Conservation (phyloP, 2,797 vertebrate genomes). For the Fringilla coelebs region DNA sequence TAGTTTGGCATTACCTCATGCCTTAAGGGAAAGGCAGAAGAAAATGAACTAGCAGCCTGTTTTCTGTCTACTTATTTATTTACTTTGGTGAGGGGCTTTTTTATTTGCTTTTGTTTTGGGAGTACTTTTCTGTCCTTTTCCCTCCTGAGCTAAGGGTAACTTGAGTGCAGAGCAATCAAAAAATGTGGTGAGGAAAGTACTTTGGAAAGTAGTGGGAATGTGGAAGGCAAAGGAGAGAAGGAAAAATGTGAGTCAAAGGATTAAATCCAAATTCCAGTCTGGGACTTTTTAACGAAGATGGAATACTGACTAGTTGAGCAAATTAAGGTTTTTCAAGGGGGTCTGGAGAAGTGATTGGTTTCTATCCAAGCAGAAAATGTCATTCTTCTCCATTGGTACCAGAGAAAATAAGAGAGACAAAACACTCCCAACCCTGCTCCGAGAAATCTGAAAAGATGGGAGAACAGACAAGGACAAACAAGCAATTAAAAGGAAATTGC, state of each 20-base stretch:
- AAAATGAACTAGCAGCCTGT: conserved; percentile 63
- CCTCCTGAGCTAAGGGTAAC: conserved; percentile 66
- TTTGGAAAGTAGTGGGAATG: conserved; percentile 4
- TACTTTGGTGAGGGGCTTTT: conserved; percentile 63
- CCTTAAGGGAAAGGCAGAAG: conserved; percentile 61
- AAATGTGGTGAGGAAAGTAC: conserved; percentile 2
- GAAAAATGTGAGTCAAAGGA: conserved; percentile 70
- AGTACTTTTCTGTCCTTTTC: neutral
- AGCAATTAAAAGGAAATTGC: conserved; percentile 32
- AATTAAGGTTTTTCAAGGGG: conserved; percentile 72
- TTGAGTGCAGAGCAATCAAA: conserved; percentile 56
- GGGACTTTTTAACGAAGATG: conserved; percentile 62
- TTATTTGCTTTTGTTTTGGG: conserved; percentile 12
- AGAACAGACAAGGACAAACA: conserved; percentile 45
- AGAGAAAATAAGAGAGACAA: conserved; percentile 55
- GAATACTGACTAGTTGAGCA: conserved; percentile 77
- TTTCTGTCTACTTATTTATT: conserved; percentile 71
- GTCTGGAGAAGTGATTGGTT: conserved; percentile 66
- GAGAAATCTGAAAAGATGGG: conserved; percentile 25
- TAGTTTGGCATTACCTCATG: conserved; percentile 75
- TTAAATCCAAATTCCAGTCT: conserved; percentile 68
- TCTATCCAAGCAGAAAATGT: conserved; percentile 76
- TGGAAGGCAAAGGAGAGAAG: conserved; percentile 33
- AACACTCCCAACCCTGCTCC: conserved; percentile 7
- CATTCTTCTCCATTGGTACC: conserved; percentile 60